phyloP scores from a whole-genome alignment of 2,113 vertebrate genomes.

The Dasyornis broadbenti region DNA sequence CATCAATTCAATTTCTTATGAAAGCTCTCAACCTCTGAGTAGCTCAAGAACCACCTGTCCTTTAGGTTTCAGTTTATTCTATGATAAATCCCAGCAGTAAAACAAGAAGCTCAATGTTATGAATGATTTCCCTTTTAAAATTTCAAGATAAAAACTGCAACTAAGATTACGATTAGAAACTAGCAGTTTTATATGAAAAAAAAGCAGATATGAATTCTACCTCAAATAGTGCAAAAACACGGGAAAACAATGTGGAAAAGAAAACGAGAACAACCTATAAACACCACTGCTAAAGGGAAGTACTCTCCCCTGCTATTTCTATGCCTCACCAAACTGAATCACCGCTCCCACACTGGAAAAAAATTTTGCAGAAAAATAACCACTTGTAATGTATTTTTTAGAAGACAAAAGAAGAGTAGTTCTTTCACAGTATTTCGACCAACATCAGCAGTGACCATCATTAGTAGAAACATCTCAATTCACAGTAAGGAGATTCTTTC shows the following conservation, averaged over 20 bases:
- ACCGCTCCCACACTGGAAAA: not conserved
- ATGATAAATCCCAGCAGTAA: accelerated
- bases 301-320: not conserved
- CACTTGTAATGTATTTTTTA: not conserved
- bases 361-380: not conserved
- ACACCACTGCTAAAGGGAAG: not conserved
- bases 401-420: not conserved
- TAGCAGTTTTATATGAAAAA: not conserved
- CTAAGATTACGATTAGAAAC: not conserved
- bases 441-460: not conserved
- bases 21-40: not conserved
- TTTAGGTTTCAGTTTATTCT: not conserved
- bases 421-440: not conserved
- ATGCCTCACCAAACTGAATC: not conserved
- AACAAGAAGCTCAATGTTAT: not conserved
- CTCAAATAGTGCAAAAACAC: not conserved
- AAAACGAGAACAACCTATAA: not conserved
- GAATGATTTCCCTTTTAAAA: not conserved
- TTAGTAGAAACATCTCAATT: not conserved
- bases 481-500: not conserved
- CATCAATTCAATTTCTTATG: not conserved
- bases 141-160: not conserved
- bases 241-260: not conserved
- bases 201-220: not conserved
- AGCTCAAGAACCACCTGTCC: not conserved